Evolutionary conservation across 1,140 invertebrate genomes (phyloP), one percentile per base, ranked within the genome.

Genomic region (Papilio polytes): DNA sequence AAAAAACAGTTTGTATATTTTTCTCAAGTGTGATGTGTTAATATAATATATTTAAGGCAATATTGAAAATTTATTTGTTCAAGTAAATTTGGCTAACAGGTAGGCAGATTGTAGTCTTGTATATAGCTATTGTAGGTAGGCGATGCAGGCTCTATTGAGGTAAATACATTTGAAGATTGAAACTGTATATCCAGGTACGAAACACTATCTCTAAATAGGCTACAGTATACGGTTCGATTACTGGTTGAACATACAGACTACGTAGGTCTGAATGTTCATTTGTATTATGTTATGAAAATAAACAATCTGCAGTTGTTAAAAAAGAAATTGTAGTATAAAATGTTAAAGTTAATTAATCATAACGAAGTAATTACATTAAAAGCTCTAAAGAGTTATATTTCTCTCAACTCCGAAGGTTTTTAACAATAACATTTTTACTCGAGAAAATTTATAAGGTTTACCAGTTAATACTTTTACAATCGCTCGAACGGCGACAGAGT

Each of bases 401-500:
- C 46, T 78, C 74, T 15, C 46, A 83, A 74, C 82, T 80, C 36
- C 12, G 63, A 83, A 41, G 70, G 82, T 48, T 80, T 77, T 70
- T 66, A 78, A 80, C 74, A 83, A 80, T 83, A 80, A 83, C 80
- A 83, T 83, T 80, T 66, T 82, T 80, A 78, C 82, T 78, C 56
- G 77, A 44, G 36, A 78, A 78, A 78, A 78, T 78, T 78, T 78
- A 78, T 78, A 78, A 78, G 77, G 77, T 78, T 78, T 78, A 78
- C 82, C 79, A 80, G 80, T 83, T 83, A 83, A 83, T 83, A 83
- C 82, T 78, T 84, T 80, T 79, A 85, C 81, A 87, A 87, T 85
- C 86, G 82, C 83, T 83, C 74, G 82, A 86, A 84, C 81, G 85
- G 83, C 81, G 83, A 59, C 74, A 80, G 85, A 87, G 83, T 85